These are phyloP conservation scores for Halictus quadricinctus DNA, from an alignment of 2,888 invertebrate genomes.

Conservation along the genomic window DNA sequence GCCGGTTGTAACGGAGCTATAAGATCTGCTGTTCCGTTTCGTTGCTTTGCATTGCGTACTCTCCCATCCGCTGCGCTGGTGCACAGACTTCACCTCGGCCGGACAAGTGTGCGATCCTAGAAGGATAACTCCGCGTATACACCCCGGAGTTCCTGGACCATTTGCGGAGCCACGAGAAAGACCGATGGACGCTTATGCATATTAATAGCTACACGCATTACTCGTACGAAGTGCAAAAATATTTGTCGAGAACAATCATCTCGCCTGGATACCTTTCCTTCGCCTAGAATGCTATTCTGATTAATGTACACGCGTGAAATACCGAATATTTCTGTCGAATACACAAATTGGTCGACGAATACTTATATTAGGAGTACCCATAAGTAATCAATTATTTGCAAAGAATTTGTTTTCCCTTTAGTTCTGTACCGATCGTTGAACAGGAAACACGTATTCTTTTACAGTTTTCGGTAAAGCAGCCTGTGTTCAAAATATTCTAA, in stretches of 20 bases:
- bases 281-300: background rate
- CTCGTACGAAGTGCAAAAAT: slow-evolving; percentile 24
- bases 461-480: too few species aligned
- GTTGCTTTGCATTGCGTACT: slow-evolving; percentile 71
- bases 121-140: slow-evolving; percentile 63
- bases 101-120: slow-evolving; percentile 68
- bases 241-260: slow-evolving; percentile 19
- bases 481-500: too few species aligned
- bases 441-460: too few species aligned
- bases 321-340: too few species aligned
- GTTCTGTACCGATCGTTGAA: too few species aligned
- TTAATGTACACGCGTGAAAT: background rate
- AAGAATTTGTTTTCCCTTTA: too few species aligned
- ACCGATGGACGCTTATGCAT: slow-evolving; percentile 59
- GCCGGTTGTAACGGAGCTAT: slow-evolving; percentile 72
- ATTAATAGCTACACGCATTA: slow-evolving; percentile 52
- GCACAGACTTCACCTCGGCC: slow-evolving; percentile 49
- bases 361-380: too few species aligned
- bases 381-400: too few species aligned
- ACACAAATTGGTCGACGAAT: too few species aligned
- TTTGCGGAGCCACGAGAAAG: slow-evolving; percentile 56
- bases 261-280: background rate
- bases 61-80: slow-evolving; percentile 30
- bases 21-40: slow-evolving; percentile 71
- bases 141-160: slow-evolving; percentile 54